A percentile compares a stretch with the other conserved stretches of the same genome.
These are phyloP conservation scores for Tinea semifulvella DNA, from an alignment of 2,888 invertebrate genomes.

Conservation along the genomic window DNA sequence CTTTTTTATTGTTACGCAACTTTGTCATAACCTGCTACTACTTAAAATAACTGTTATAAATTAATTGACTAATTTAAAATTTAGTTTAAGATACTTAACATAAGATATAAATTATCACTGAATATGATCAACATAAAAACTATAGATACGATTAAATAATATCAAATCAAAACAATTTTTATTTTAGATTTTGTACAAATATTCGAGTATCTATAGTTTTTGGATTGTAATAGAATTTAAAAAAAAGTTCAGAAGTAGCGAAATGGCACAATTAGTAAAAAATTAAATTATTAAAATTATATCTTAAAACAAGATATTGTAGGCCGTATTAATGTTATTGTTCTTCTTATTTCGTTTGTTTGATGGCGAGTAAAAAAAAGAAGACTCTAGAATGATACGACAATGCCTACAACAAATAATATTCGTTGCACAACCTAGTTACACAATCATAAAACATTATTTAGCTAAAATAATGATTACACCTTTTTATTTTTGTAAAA, in stretches of 20 bases:
- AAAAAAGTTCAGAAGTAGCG: neutral
- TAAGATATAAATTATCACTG: neutral
- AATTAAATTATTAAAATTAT: conserved; percentile 4
- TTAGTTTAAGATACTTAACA: neutral
- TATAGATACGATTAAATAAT: too few relatives aligned
- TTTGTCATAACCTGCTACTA: conserved; percentile 6
- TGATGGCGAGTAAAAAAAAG: neutral
- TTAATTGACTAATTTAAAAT: conserved; percentile 13
- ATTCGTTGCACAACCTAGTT: conserved; percentile 13
- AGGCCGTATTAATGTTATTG: conserved; percentile 8
- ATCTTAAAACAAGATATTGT: neutral
- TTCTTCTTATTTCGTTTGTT: neutral
- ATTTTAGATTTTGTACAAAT: too few relatives aligned
- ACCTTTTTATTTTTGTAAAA: too few relatives aligned
- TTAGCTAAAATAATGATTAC: too few relatives aligned
- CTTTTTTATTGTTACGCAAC: too few relatives aligned
- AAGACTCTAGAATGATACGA: neutral
- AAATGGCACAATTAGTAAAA: conserved; percentile 12
- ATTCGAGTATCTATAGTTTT: too few relatives aligned
- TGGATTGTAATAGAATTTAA: too few relatives aligned
- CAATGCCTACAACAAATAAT: conserved; percentile 5
- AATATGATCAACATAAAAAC: neutral
- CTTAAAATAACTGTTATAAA: conserved; percentile 4
- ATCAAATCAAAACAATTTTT: too few relatives aligned
- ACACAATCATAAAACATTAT: conserved; percentile 1